Evolutionary conservation across 2,797 vertebrate species (phyloP).

Genomic region (Crypturellus tataupa): DNA sequence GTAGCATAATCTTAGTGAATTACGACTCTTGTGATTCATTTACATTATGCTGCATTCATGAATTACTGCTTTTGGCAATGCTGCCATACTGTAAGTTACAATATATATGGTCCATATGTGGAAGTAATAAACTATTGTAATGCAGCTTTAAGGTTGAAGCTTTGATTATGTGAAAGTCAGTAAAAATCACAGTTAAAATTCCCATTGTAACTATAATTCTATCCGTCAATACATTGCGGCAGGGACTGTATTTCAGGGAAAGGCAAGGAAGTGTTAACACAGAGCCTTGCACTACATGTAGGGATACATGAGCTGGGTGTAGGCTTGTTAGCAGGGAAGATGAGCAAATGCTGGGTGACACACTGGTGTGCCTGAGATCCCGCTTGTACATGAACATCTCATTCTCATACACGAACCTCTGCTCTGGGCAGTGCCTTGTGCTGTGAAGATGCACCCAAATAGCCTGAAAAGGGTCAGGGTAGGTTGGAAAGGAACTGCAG

Average conservation of each 20-base stretch:
- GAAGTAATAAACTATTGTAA: background rate
- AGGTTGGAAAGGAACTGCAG: background rate
- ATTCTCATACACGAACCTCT: background rate
- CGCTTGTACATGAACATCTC: background rate
- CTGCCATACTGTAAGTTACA: background rate
- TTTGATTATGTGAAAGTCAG: background rate
- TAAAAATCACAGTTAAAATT: background rate
- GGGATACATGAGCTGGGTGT: too few species aligned
- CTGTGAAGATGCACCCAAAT: background rate
- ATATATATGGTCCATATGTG: background rate
- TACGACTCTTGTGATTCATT: background rate
- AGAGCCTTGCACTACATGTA: too few species aligned
- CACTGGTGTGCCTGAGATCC: background rate
- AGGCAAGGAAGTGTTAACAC: background rate
- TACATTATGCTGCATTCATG: background rate
- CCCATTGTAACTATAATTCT: background rate
- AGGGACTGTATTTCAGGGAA: background rate
- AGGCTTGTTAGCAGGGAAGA: background rate
- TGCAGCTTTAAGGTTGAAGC: background rate
- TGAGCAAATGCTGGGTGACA: rapidly evolving
- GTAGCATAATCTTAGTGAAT: background rate
- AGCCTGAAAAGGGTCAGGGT: background rate
- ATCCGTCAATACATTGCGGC: background rate
- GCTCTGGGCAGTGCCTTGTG: background rate
- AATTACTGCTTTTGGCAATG: background rate